Evolutionary conservation across 1,140 invertebrate species (phyloP).

Genomic region (Pachypeltis micranthus): DNA sequence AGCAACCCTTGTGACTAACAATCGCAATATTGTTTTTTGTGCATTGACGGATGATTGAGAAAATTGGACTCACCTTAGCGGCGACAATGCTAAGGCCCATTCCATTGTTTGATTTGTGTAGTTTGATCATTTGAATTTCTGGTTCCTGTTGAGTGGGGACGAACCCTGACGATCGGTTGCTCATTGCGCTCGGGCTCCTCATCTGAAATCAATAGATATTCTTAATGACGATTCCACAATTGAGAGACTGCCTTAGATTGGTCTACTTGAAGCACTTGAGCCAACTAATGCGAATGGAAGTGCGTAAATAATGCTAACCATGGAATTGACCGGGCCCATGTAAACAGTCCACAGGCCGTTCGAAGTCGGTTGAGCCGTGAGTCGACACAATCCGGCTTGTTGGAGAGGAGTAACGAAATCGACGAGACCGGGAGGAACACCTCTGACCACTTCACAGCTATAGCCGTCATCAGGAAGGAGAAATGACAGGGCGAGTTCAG

Average conservation of each 20-base stretch:
- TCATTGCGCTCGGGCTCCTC: constrained; percentile 48
- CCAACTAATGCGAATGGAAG: no score
- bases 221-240: background rate
- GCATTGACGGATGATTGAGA: background rate
- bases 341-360: constrained; percentile 92
- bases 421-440: constrained; percentile 70
- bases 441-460: constrained; percentile 88
- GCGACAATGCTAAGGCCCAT: constrained; percentile 91
- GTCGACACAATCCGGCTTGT: constrained; percentile 70
- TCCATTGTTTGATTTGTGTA: constrained; percentile 81
- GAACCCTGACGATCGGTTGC: constrained; percentile 44
- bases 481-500: constrained; percentile 77
- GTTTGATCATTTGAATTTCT: constrained; percentile 71
- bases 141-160: constrained; percentile 41
- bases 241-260: no score
- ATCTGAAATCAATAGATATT: constrained; percentile 38
- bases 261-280: no score
- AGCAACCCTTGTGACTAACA: no score
- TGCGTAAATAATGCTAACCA: no score
- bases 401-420: constrained; percentile 85
- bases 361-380: constrained; percentile 79
- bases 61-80: constrained; percentile 53
- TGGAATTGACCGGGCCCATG: constrained; percentile 45
- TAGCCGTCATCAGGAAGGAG: constrained; percentile 95
- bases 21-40: background rate